Conservation (phyloP, 2,888 invertebrate species). For the Chaetogeoica ovagalla region DNA sequence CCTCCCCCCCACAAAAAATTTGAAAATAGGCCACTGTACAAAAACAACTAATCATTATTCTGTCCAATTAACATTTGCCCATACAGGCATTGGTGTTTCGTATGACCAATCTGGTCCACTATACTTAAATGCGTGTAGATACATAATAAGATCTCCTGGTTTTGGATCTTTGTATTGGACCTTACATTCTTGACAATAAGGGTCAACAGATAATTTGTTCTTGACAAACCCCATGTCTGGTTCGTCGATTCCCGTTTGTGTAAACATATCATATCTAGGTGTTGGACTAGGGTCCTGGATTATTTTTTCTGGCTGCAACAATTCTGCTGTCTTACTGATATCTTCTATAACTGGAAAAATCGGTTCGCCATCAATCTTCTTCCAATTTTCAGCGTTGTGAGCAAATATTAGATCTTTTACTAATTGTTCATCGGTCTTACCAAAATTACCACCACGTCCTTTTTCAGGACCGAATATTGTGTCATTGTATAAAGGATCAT, state of each 20-base stretch:
- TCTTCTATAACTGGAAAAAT: slow-evolving; percentile 56
- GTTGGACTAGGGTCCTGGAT: slow-evolving; percentile 55
- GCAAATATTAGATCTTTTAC: slow-evolving; percentile 86
- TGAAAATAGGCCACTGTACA: too few species aligned
- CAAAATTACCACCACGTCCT: slow-evolving; percentile 85
- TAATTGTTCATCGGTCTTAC: slow-evolving; percentile 86
- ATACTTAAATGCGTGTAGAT: slow-evolving; percentile 92
- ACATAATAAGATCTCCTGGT: slow-evolving; percentile 90
- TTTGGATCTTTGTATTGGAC: slow-evolving; percentile 88
- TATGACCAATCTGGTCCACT: slow-evolving; percentile 91
- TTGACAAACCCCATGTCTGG: slow-evolving; percentile 70
- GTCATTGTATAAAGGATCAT: slow-evolving; percentile 96
- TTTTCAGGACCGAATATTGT: slow-evolving; percentile 91
- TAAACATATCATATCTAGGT: slow-evolving; percentile 69
- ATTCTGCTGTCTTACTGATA: neutral
- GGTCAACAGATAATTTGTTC: slow-evolving; percentile 76
- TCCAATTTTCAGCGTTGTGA: slow-evolving; percentile 93
- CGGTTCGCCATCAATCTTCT: slow-evolving; percentile 76
- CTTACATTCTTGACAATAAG: slow-evolving; percentile 90
- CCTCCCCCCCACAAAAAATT: too few species aligned
- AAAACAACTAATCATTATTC: slow-evolving; percentile 60
- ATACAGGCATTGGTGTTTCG: slow-evolving; percentile 85
- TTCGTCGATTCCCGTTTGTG: slow-evolving; percentile 80
- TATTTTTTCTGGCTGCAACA: neutral
- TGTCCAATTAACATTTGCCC: slow-evolving; percentile 86